phyloP scores from a whole-genome alignment of 2,113 vertebrate genomes.

The Limnothrissa miodon region DNA sequence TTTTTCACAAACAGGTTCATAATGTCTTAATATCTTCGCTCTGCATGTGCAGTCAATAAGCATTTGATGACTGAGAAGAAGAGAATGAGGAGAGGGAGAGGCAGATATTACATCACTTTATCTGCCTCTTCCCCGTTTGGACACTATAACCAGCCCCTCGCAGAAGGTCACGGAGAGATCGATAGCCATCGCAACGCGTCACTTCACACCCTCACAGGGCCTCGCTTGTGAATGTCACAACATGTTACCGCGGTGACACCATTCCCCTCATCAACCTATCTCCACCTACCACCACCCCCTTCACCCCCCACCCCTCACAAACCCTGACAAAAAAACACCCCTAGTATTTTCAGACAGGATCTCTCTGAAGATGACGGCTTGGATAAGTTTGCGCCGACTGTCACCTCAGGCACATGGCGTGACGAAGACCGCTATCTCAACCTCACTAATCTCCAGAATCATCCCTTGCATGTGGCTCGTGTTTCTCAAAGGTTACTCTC shows the following conservation, averaged over 20 bases:
- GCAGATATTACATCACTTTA: background rate
- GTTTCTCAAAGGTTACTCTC: constrained; percentile 10
- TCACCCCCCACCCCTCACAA: background rate
- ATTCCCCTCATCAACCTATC: background rate
- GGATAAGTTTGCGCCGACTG: background rate
- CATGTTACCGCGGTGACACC: constrained; percentile 20
- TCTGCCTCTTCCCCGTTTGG: background rate
- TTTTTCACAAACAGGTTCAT: no score
- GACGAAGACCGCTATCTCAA: background rate
- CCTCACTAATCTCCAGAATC: background rate
- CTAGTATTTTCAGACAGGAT: background rate
- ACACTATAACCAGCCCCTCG: background rate
- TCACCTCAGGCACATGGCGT: background rate
- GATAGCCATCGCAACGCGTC: constrained; percentile 27
- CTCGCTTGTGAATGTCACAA: constrained; percentile 33
- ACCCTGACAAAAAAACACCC: background rate
- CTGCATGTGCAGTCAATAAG: background rate
- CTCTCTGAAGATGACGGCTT: background rate
- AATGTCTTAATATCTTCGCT: no score
- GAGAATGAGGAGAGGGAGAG: background rate
- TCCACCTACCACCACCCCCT: background rate
- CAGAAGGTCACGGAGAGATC: constrained; percentile 17
- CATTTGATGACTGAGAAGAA: background rate
- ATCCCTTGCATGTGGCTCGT: background rate
- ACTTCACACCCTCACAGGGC: constrained; percentile 29